Conservation (phyloP, 2,888 invertebrate species). For the Rotaria socialis region DNA sequence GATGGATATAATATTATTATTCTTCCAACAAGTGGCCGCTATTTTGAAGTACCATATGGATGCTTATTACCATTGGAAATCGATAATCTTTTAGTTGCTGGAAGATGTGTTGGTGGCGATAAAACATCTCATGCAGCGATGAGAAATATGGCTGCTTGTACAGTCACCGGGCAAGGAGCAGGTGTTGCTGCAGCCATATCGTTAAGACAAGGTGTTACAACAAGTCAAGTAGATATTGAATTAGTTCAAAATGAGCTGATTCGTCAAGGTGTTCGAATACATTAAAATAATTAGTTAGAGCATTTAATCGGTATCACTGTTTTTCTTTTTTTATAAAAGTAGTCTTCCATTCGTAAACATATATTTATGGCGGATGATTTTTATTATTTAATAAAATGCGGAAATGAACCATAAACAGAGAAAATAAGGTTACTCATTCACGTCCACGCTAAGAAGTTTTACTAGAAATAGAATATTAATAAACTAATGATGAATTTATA, state of each 20-base stretch:
- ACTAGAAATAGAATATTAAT: no score
- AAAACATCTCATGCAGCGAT: constrained; percentile 19
- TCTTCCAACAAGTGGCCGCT: background rate
- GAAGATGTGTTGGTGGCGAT: background rate
- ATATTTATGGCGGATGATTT: no score
- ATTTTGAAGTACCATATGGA: constrained; percentile 7
- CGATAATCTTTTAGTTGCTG: background rate
- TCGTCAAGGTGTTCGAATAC: background rate
- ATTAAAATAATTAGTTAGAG: background rate
- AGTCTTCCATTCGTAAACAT: no score
- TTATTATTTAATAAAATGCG: no score
- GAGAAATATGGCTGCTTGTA: constrained; percentile 9
- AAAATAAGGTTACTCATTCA: no score
- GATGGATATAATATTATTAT: constrained; percentile 9
- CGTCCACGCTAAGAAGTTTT: no score
- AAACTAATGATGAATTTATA: no score
- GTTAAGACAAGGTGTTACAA: background rate
- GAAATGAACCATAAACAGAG: no score
- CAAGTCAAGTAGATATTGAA: background rate
- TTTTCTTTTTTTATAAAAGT: no score
- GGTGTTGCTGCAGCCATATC: constrained; percentile 1
- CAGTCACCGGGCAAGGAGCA: background rate
- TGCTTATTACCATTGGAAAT: background rate
- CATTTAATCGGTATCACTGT: no score
- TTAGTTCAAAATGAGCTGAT: background rate